Base-by-base conservation (phyloP, 2,888 invertebrate genomes). In the Rhagonycha lutea region DNA sequence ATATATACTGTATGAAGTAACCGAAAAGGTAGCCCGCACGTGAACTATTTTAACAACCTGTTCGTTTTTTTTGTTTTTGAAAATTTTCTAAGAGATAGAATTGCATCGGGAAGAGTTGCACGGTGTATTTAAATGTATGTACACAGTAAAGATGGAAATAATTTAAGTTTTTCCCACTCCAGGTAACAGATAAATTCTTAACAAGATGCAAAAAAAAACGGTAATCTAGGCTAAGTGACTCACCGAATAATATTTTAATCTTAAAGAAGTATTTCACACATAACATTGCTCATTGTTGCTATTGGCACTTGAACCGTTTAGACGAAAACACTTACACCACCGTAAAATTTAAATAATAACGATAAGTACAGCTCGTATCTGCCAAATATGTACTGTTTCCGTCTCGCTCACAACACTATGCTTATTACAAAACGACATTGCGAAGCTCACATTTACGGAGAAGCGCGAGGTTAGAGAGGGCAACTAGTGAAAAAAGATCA, bases 351-450 rank as follows among this genome's bases (percentile, higher is more conserved):
- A 83, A 83, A 83, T 78, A 83, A 83, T 76, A 82, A 83, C 83
- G 81, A 84, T 83, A 83, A 83, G 82, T 82, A 80, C 82, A 82
- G 81, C 82, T 83, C 82, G 81, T 82, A 82, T 81, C 82, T 83
- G 84, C 84, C 84, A 85, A 85, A 85, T 85, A 83, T 84, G 85
- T 83, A 83, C 83, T 83, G 78, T 83, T 83, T 82, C 85, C 84
- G 83, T 85, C 84, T 84, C 85, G 83, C 84, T 85, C 83, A 76
- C 75, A 70, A 75, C 77, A 75, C 78, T 71, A 73, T 70, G 26
- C 23, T 70, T 61, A 63, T 74, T 65, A 65, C 26, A 65, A 72
- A 47, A 68, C 73, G 74, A 74, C 74, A 74, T 77, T 77, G 74
- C 69, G 65, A 68, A 61, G 73, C 60, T 68, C 72, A 67, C 72